Percentiles rank a stretch among this genome's conserved stretches.
phyloP scores from a whole-genome alignment of 1,140 invertebrate genomes.

The Lasioglossum baleicum region DNA sequence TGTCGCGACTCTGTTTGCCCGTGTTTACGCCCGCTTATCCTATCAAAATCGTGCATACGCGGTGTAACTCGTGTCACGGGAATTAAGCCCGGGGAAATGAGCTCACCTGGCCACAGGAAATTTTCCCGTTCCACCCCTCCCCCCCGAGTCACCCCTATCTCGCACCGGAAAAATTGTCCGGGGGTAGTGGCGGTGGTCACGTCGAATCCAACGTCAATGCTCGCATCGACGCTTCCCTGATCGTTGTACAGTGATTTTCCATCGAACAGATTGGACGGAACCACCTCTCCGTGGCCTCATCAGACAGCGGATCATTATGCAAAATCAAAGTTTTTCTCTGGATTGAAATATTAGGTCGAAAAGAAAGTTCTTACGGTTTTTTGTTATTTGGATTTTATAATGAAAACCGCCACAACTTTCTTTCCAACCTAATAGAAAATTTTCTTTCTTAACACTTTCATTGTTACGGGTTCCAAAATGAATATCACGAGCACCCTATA shows the following conservation, averaged over 20 bases:
- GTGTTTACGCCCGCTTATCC: constrained; percentile 53
- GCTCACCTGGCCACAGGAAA: neutral
- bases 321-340: too few species aligned
- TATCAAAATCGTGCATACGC: constrained; percentile 69
- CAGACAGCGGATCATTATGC: too few species aligned
- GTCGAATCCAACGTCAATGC: neutral
- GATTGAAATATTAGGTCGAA: too few species aligned
- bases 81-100: constrained; percentile 37
- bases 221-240: neutral
- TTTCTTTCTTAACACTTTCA: too few species aligned
- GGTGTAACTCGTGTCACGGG: constrained; percentile 49
- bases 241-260: neutral
- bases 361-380: too few species aligned
- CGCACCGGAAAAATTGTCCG: neutral
- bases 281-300: too few species aligned
- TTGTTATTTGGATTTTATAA: too few species aligned
- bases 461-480: too few species aligned
- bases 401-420: too few species aligned
- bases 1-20: constrained; percentile 35
- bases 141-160: neutral
- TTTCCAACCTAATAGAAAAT: too few species aligned
- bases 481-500: too few species aligned
- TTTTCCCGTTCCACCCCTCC: neutral
- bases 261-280: too few species aligned
- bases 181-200: neutral